A percentile compares a stretch with the other conserved stretches of the same genome.
Conservation (phyloP, 2,797 vertebrate species). For the Meriones psammophilus region DNA sequence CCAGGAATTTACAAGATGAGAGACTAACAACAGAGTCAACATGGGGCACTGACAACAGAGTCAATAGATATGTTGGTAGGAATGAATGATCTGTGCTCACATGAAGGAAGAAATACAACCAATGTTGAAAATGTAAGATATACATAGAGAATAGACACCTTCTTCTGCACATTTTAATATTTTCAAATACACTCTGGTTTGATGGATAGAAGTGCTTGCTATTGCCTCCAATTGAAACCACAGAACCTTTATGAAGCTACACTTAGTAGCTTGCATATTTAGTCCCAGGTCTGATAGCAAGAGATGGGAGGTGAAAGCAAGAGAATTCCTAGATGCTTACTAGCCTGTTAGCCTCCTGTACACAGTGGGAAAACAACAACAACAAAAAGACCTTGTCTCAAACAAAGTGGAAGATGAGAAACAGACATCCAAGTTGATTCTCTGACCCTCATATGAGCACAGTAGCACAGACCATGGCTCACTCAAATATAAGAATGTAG, state of each 20-base stretch:
- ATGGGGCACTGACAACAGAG: neutral
- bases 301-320: neutral
- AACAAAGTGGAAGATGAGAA: neutral
- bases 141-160: neutral
- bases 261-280: neutral
- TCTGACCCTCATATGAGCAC: neutral
- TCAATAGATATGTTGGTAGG: constrained; percentile 8
- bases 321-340: no score
- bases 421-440: neutral
- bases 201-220: neutral
- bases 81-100: neutral
- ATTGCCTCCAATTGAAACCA: neutral
- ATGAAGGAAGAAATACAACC: neutral
- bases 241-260: neutral
- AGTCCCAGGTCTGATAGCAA: neutral
- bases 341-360: neutral
- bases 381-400: neutral
- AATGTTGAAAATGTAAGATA: neutral
- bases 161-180: neutral
- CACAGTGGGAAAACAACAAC: neutral
- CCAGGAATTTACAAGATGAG: accelerated
- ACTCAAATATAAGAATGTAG: neutral
- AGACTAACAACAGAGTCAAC: neutral
- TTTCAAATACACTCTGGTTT: neutral
- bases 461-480: no score